Percentiles rank a stretch among this genome's conserved stretches.
Evolutionary conservation across 2,888 invertebrate species (phyloP).

Genomic region (Nephrotoma appendiculata): DNA sequence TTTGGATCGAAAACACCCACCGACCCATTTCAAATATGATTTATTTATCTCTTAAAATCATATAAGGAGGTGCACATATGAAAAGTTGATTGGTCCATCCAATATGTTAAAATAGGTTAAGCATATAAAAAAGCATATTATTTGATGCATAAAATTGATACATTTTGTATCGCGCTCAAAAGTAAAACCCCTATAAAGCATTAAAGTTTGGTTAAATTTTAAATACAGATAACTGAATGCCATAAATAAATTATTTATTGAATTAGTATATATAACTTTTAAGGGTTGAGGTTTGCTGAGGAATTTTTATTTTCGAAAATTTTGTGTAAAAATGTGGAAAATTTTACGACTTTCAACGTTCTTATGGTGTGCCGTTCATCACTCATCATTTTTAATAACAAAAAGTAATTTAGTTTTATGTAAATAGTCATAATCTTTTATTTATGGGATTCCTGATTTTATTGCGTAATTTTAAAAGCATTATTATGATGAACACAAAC

Average conservation of each 20-base stretch:
- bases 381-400: not conserved
- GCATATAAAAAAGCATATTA: not conserved
- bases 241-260: not conserved
- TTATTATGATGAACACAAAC: not conserved
- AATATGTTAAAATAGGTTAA: not conserved
- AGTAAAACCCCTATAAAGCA: too few relatives aligned
- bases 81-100: not conserved
- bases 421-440: not conserved
- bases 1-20: not conserved
- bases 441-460: not conserved
- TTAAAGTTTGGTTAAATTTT: too few relatives aligned
- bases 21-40: not conserved
- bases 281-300: not conserved
- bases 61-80: not conserved
- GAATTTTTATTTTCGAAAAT: not conserved
- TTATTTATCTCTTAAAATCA: not conserved
- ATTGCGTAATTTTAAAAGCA: not conserved
- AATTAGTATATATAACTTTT: not conserved
- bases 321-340: not conserved
- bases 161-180: not conserved
- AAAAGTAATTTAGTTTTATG: not conserved
- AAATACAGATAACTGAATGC: not conserved
- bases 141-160: not conserved
- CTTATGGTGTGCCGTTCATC: not conserved
- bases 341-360: not conserved